Percentiles rank a stretch among this genome's conserved stretches.
These are phyloP conservation scores for Deroplatys truncata DNA, from an alignment of 2,888 invertebrate species.

Conservation along the genomic window DNA sequence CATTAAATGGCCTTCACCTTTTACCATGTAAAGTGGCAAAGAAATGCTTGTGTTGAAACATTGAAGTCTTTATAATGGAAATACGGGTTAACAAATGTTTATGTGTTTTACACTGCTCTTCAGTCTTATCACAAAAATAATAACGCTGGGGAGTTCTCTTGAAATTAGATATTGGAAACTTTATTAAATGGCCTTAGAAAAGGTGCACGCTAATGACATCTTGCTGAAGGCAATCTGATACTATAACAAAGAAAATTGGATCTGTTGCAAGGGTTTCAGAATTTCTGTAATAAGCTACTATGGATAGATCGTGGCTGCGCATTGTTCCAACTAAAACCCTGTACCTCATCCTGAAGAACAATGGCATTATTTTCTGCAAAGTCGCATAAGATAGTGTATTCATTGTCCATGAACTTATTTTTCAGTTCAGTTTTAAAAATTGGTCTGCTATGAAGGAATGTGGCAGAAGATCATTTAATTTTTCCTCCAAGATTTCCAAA, in stretches of 20 bases:
- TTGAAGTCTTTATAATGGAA: no score
- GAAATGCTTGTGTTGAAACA: background rate
- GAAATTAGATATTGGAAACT: no score
- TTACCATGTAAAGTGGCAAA: background rate
- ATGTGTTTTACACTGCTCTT: background rate
- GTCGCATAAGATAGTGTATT: conserved; percentile 18
- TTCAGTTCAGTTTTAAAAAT: conserved; percentile 15
- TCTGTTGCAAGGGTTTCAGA: no score
- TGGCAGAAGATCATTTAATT: background rate
- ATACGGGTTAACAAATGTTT: background rate
- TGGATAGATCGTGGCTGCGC: background rate
- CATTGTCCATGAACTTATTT: background rate
- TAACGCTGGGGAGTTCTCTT: no score
- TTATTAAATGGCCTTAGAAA: no score
- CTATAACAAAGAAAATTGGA: no score
- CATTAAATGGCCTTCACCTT: background rate
- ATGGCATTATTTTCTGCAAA: conserved; percentile 26
- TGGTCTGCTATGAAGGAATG: conserved; percentile 19
- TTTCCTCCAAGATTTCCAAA: background rate
- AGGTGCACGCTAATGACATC: no score
- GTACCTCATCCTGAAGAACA: conserved; percentile 20
- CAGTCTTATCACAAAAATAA: background rate
- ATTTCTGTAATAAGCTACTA: no score
- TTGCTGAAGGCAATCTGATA: no score
- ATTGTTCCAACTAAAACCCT: conserved; percentile 19